Percentiles rank a stretch among this genome's conserved stretches.
These are phyloP conservation scores for Formicarius rufipectus DNA, from an alignment of 2,113 vertebrate species.

Conservation along the genomic window DNA sequence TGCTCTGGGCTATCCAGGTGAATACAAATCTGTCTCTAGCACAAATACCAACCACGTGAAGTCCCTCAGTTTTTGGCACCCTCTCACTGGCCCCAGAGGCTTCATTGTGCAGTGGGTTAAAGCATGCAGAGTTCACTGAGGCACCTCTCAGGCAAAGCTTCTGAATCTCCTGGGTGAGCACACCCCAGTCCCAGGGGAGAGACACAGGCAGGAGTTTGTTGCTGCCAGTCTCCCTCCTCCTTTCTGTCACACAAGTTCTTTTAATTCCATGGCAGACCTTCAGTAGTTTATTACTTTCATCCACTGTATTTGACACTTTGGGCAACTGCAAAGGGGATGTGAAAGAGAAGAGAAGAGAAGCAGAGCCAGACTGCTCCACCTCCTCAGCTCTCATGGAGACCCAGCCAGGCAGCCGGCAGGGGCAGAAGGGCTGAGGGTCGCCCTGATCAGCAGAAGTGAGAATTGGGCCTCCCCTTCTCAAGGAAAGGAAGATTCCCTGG, in stretches of 20 bases:
- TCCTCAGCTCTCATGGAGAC: neutral
- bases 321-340: neutral
- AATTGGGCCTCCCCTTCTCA: neutral
- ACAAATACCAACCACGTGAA: neutral
- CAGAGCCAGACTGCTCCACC: neutral
- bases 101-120: neutral
- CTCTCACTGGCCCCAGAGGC: neutral
- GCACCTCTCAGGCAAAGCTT: neutral
- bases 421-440: neutral
- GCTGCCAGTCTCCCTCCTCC: neutral
- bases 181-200: neutral
- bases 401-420: neutral
- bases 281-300: neutral
- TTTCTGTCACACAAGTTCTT: neutral
- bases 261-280: neutral
- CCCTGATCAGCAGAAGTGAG: neutral
- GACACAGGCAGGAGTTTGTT: neutral
- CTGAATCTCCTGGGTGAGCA: neutral
- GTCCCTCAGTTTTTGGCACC: neutral
- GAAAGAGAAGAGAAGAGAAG: neutral
- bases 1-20: neutral
- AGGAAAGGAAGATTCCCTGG: neutral
- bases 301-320: rapidly evolving
- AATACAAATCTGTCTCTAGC: neutral
- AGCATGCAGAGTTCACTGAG: neutral